Percentiles rank a stretch among this genome's conserved stretches.
These are phyloP conservation scores for Neolamprologus cancellatus DNA, from an alignment of 2,113 vertebrate species.

Conservation along the genomic window DNA sequence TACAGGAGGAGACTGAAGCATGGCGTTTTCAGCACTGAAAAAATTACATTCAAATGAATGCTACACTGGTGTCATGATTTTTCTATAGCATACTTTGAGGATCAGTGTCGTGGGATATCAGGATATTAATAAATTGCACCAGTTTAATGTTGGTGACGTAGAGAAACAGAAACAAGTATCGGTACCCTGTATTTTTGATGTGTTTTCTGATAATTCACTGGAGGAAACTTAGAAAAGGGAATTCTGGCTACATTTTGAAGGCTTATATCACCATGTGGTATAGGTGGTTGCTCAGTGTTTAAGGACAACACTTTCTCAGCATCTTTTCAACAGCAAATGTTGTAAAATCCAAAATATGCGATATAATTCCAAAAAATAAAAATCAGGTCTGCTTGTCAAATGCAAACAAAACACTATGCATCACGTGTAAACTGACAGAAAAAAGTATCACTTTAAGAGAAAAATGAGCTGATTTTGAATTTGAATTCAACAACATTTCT, in stretches of 20 bases:
- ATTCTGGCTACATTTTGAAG: neutral
- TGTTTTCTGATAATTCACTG: neutral
- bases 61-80: neutral
- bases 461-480: neutral
- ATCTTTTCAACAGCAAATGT: neutral
- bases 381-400: neutral
- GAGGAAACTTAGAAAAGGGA: neutral
- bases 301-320: neutral
- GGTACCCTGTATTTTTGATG: neutral
- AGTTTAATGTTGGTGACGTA: neutral
- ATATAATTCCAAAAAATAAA: neutral
- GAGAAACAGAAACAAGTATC: neutral
- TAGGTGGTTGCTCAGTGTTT: neutral
- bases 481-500: neutral
- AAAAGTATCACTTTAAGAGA: neutral
- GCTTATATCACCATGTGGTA: neutral
- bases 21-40: fast-evolving
- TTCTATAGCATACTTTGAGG: neutral
- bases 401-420: neutral
- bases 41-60: neutral
- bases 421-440: neutral
- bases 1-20: neutral
- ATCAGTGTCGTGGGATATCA: neutral
- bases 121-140: neutral
- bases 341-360: fast-evolving